phyloP scores from a whole-genome alignment of 2,888 invertebrate species.

The Patella caerulea region DNA sequence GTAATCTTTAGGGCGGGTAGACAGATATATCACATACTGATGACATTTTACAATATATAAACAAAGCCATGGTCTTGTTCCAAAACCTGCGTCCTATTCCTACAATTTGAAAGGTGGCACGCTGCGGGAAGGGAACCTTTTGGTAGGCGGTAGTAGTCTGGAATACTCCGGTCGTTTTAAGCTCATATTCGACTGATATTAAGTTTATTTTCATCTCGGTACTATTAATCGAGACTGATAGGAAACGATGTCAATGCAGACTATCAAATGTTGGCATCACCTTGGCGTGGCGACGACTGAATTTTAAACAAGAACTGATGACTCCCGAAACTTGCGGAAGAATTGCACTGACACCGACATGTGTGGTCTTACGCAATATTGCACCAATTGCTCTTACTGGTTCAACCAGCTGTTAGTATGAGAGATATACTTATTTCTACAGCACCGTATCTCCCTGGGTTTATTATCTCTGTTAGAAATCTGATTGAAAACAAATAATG shows the following conservation, averaged over 20 bases:
- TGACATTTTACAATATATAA: constrained; percentile 9
- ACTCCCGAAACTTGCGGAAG: constrained; percentile 1
- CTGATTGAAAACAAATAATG: no score
- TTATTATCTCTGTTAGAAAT: no score
- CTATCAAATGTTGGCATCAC: constrained; percentile 10
- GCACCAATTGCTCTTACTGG: not conserved
- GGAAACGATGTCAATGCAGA: not conserved
- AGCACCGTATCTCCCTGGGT: no score
- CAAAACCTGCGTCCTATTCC: constrained; percentile 7
- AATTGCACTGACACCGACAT: constrained; percentile 10
- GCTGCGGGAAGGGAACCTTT: constrained; percentile 11
- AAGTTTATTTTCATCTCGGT: no score
- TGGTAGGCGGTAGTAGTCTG: not conserved
- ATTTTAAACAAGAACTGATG: constrained; percentile 8
- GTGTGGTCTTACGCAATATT: constrained; percentile 9
- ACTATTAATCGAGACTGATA: not conserved
- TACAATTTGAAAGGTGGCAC: constrained; percentile 10
- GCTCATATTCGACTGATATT: no score
- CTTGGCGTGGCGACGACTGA: not conserved
- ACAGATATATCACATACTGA: constrained; percentile 7
- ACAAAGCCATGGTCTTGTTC: not conserved
- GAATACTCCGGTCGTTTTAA: no score
- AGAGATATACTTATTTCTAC: no score
- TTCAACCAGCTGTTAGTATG: no score
- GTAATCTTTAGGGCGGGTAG: not conserved